Conservation (phyloP, 2,113 vertebrate species). For the Panthera tigris region DNA sequence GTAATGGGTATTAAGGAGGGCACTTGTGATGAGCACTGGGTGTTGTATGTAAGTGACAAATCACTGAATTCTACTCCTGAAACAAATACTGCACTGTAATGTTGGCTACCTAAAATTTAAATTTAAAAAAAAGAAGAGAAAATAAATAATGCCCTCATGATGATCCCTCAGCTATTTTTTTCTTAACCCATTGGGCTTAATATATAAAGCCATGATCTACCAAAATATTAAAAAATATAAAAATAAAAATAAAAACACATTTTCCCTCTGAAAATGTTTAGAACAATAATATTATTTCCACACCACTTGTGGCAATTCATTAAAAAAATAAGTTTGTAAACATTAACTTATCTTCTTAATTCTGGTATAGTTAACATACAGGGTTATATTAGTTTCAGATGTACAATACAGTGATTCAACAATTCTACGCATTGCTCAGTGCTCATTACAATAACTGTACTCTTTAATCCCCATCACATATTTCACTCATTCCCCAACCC, state of each 20-base stretch:
- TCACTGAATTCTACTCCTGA: no score
- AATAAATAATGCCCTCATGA: neutral
- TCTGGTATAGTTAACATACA: neutral
- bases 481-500: neutral
- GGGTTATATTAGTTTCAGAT: neutral
- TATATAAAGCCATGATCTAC: neutral
- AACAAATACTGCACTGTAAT: no score
- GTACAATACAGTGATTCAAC: neutral
- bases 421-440: neutral
- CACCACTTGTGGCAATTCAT: neutral
- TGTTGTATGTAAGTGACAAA: no score
- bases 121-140: neutral
- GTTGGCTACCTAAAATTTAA: no score
- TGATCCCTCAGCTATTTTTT: neutral
- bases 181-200: neutral
- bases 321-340: neutral
- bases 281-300: neutral
- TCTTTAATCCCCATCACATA: neutral
- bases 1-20: no score
- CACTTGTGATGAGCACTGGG: no score
- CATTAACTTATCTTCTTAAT: neutral
- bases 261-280: neutral
- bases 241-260: neutral
- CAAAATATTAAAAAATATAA: neutral
- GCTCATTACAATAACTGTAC: neutral